A percentile compares a stretch with the other conserved stretches of the same genome.
Evolutionary conservation across 1,140 invertebrate species (phyloP).

Genomic region (Penaeus japonicus): DNA sequence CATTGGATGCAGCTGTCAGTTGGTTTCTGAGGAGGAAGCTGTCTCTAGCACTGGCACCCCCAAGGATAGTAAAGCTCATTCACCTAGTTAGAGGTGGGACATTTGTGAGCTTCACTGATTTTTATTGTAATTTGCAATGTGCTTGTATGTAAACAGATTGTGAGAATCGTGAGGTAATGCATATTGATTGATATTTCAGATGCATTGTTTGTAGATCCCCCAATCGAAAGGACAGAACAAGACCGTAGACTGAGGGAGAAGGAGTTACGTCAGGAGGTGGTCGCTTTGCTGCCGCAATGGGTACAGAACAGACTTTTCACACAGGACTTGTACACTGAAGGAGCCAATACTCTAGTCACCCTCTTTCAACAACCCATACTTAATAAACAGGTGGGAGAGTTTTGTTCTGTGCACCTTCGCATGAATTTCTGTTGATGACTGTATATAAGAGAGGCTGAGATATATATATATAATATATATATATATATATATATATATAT

Average conservation of each 20-base stretch:
- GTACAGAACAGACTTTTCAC: conserved; percentile 23
- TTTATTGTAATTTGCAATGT: background rate
- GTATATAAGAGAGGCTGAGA: too few species aligned
- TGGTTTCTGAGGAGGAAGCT: conserved; percentile 53
- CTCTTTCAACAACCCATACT: conserved; percentile 39
- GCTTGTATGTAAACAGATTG: too few species aligned
- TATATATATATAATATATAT: too few species aligned
- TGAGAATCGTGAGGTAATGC: background rate
- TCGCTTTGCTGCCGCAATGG: conserved; percentile 20
- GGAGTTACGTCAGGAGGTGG: conserved; percentile 31
- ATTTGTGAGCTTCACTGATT: background rate
- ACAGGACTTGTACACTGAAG: conserved; percentile 35
- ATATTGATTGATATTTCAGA: background rate
- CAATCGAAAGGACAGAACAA: conserved; percentile 1
- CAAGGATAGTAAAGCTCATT: conserved; percentile 54
- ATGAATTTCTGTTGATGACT: too few species aligned
- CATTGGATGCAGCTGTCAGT: conserved; percentile 49
- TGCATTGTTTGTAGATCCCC: conserved; percentile 37
- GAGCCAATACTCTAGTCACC: conserved; percentile 35
- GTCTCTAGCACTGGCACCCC: conserved; percentile 39
- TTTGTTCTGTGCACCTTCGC: too few species aligned
- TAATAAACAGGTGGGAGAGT: conserved; percentile 25
- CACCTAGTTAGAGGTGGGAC: conserved; percentile 56
- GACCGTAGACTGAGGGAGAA: conserved; percentile 17
- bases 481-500: too few species aligned